Evolutionary conservation across 2,797 vertebrate species (phyloP), one percentile per base, ranked within the genome.

Genomic region (Spondyliosoma cantharus): DNA sequence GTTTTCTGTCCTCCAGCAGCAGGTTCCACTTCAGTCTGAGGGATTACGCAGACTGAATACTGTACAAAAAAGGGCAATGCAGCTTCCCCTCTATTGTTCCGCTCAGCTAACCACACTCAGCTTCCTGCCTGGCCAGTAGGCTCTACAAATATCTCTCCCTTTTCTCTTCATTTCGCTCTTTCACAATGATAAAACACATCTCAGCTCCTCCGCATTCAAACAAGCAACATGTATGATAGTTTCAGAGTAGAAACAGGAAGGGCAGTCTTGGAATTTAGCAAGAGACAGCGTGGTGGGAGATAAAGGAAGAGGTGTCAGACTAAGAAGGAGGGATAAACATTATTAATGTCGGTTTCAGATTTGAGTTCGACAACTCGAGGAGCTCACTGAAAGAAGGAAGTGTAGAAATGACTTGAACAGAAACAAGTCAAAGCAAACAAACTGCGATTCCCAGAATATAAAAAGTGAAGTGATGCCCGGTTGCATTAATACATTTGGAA

Each of bases 61-160:
- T 57, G 58, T 77, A 70, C 12, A 57, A 70, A 86, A 82, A 72
- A 86, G 25, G 25, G 64, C 48, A 85, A 71, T 68, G 57, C 74
- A 81, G 91, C 91, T 93, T 93, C 92, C 91, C 82, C 82, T 92
- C 72, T 80, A 37, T 53, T 82, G 82, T 89, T 93, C 90, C 88
- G 77, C 91, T 90, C 76, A 65, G 80, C 85, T 90, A 90, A 93
- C 86, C 91, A 71, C 91, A 90, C 52, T 64, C 79, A 37, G 81
- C 84, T 94, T 93, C 94, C 94, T 92, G 90, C 81, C 73, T 77
- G 78, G 79, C 74, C 84, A 65, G 14, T 22, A 20, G 48, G 67
- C 49, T 15, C 57, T 37, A 68, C 52, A 78, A 66, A 49, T 19
- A 37, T 48, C 16, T 42, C 45, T 50, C 61, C 12, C 6, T 3